These are phyloP conservation scores for Antennarius maculatus DNA, from an alignment of 2,797 vertebrate genomes.

Conservation along the genomic window DNA sequence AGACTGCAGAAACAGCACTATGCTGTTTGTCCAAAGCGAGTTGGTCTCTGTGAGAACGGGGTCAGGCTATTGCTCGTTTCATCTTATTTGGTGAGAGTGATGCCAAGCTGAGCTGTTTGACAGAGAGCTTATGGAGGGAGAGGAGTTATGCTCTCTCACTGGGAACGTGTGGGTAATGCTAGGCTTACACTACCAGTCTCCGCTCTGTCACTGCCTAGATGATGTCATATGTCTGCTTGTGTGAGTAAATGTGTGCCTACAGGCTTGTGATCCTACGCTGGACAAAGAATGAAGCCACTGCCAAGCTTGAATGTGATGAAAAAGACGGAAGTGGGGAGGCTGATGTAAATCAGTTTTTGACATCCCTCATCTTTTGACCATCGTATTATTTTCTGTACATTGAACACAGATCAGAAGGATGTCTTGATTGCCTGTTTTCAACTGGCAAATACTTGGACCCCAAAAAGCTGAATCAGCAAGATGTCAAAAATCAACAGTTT, in stretches of 20 bases:
- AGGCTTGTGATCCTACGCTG: conserved; percentile 60
- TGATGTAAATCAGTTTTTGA: not conserved
- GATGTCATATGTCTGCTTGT: conserved; percentile 64
- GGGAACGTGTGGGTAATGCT: conserved; percentile 39
- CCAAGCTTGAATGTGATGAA: conserved; percentile 23
- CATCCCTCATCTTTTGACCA: not conserved
- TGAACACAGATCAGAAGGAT: conserved; percentile 32
- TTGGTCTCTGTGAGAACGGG: conserved; percentile 49
- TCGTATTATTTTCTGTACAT: conserved; percentile 30
- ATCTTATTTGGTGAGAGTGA: conserved; percentile 45
- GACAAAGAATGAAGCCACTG: conserved; percentile 69
- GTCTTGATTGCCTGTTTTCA: not conserved
- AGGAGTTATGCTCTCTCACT: conserved; percentile 32
- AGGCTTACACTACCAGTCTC: conserved; percentile 68
- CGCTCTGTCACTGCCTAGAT: conserved; percentile 53
- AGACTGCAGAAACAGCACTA: not conserved
- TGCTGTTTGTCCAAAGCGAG: conserved; percentile 29
- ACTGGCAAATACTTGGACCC: too few species aligned
- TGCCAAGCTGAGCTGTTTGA: conserved; percentile 62
- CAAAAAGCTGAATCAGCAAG: too few species aligned
- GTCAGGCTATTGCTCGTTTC: conserved; percentile 49
- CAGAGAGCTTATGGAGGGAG: conserved; percentile 52
- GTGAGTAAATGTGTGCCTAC: conserved; percentile 16
- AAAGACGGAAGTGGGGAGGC: conserved; percentile 4
- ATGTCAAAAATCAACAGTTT: too few species aligned